A percentile compares a stretch with the other conserved stretches of the same genome.
Evolutionary conservation across 2,113 vertebrate species (phyloP).

Genomic region (Bolborhynchus lineola): DNA sequence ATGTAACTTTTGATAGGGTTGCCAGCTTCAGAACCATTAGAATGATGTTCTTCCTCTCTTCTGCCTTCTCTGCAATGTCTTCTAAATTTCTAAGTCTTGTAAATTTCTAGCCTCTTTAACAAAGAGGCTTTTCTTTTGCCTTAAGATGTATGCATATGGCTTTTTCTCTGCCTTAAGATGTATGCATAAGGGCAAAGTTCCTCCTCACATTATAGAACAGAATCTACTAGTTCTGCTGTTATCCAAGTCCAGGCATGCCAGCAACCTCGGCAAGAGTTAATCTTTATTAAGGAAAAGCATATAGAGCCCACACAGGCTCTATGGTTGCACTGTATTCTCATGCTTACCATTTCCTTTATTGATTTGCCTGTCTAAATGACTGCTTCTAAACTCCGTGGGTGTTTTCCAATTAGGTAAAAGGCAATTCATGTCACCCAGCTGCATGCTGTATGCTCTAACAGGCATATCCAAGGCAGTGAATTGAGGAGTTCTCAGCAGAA

Average conservation of each 20-base stretch:
- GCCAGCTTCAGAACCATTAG: background rate
- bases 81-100: background rate
- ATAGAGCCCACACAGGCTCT: background rate
- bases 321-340: conserved; percentile 2
- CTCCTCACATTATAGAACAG: background rate
- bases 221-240: background rate
- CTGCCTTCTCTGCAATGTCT: background rate
- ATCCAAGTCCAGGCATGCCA: background rate
- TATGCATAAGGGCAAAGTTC: background rate
- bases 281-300: conserved; percentile 68
- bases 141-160: background rate
- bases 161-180: background rate
- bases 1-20: background rate
- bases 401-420: conserved; percentile 82
- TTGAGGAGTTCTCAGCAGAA: conserved; percentile 65
- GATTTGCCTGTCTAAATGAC: conserved; percentile 76
- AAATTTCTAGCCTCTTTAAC: background rate
- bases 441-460: conserved; percentile 37
- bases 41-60: background rate
- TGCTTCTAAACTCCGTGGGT: conserved; percentile 73
- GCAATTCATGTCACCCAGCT: conserved; percentile 74
- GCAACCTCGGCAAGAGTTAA: conserved; percentile 45
- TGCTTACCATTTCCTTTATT: conserved; percentile 73
- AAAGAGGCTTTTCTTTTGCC: background rate
- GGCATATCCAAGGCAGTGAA: conserved; percentile 51